These are phyloP conservation scores for Meriones psammophilus DNA, from an alignment of 2,797 vertebrate species.

Conservation along the genomic window DNA sequence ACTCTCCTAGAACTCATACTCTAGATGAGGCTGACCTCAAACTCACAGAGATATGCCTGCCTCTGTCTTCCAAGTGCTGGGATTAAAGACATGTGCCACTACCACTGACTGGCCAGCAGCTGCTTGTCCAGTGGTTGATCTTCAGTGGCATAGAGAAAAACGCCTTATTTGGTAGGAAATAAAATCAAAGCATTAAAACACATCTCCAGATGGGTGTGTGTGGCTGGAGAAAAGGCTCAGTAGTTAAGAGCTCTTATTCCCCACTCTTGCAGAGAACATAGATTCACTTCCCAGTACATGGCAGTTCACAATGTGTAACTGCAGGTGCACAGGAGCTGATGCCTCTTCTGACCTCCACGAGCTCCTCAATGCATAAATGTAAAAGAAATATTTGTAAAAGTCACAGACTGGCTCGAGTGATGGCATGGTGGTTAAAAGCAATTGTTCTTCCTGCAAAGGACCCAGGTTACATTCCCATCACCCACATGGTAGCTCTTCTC, in stretches of 20 bases:
- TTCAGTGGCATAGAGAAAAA: not conserved
- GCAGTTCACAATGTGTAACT: not conserved
- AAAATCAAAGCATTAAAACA: slow-evolving; percentile 2
- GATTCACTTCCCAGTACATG: not conserved
- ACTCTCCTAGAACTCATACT: not conserved
- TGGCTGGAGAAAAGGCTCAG: not conserved
- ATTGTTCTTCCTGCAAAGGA: not conserved
- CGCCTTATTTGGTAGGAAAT: slow-evolving; percentile 11
- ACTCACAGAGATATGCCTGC: not conserved
- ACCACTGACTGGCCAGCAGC: not conserved
- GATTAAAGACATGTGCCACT: not conserved
- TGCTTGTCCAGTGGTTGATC: not conserved
- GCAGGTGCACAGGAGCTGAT: not conserved
- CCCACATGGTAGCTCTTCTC: not conserved
- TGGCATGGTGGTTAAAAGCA: not conserved
- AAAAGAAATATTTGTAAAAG: not conserved
- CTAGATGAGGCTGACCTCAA: not conserved
- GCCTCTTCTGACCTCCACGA: not conserved
- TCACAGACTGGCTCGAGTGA: not conserved
- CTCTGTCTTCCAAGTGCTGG: not conserved
- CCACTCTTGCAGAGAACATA: not conserved
- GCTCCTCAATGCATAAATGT: not conserved
- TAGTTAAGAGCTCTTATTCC: not conserved
- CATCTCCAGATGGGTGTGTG: not conserved
- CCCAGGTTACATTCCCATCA: not conserved